These are phyloP conservation scores for Diacarnus erythraeanus DNA, from an alignment of 37 sponge, comb jelly and placozoan species.

Conservation along the genomic window DNA sequence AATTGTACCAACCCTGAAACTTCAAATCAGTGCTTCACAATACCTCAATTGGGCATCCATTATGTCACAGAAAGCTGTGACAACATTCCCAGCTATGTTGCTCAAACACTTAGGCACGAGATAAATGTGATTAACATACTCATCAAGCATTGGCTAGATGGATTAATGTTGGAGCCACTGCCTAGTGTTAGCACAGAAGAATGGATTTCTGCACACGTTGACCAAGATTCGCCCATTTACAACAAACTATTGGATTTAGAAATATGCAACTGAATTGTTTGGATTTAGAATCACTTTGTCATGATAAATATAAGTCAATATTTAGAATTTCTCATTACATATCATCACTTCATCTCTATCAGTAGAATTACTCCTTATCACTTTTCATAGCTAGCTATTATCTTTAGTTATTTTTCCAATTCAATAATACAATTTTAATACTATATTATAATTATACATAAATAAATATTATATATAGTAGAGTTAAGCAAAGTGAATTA, in stretches of 20 bases:
- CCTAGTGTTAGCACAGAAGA: neutral
- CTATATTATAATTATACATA: neutral
- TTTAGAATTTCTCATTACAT: too few relatives aligned
- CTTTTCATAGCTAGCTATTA: too few relatives aligned
- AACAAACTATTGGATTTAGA: neutral
- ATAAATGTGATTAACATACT: too few relatives aligned
- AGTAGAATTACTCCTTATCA: too few relatives aligned
- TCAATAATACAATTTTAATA: neutral
- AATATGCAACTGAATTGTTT: too few relatives aligned
- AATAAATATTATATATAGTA: neutral
- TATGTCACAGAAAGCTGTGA: neutral
- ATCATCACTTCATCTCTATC: too few relatives aligned
- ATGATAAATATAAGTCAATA: too few relatives aligned
- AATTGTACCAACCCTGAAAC: neutral
- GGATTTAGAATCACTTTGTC: too few relatives aligned
- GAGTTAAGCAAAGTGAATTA: neutral
- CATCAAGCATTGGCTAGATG: neutral
- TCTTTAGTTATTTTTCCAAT: neutral
- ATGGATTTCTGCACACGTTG: neutral
- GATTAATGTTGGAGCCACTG: neutral
- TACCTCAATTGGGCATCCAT: neutral
- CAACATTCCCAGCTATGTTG: neutral
- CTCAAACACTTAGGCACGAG: too few relatives aligned
- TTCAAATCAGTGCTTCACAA: neutral
- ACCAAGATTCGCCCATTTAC: neutral